Percentiles rank a stretch among this genome's conserved stretches.
Evolutionary conservation across 1,140 invertebrate genomes (phyloP).

Genomic region (Drosophila trapezifrons): DNA sequence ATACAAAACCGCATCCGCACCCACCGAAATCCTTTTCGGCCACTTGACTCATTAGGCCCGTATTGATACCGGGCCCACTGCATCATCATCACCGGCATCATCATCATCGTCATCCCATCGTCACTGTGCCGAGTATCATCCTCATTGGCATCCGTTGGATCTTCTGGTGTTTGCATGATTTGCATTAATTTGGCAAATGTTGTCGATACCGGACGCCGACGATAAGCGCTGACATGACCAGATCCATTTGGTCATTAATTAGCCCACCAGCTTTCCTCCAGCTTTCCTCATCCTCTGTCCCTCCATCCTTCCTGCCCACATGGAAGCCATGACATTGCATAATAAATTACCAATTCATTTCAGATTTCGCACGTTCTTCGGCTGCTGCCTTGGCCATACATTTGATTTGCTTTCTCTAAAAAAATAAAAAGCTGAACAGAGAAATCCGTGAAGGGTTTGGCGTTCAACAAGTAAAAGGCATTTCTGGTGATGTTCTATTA

Average conservation of each 20-base stretch:
- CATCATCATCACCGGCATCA: constrained; percentile 36
- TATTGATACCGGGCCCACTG: constrained; percentile 62
- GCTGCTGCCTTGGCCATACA: constrained; percentile 28
- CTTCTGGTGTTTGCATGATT: constrained; percentile 75
- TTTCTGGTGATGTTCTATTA: constrained; percentile 32
- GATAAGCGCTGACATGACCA: constrained; percentile 78
- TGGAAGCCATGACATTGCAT: constrained; percentile 69
- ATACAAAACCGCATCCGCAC: constrained; percentile 56
- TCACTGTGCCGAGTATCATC: constrained; percentile 4
- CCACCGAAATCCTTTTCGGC: constrained; percentile 76
- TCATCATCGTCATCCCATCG: not conserved
- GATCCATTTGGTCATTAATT: constrained; percentile 78
- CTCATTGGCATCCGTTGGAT: constrained; percentile 47
- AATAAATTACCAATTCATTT: constrained; percentile 80
- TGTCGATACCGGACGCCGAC: constrained; percentile 73
- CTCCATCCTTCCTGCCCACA: constrained; percentile 11
- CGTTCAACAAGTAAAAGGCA: constrained; percentile 46
- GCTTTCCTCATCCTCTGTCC: not conserved
- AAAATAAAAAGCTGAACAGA: constrained; percentile 10
- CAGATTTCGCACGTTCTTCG: constrained; percentile 60
- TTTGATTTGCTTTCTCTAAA: constrained; percentile 41
- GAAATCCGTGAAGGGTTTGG: not conserved
- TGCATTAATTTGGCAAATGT: constrained; percentile 82
- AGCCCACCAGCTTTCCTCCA: constrained; percentile 59
- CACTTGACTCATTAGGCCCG: constrained; percentile 79